A percentile compares a stretch with the other conserved stretches of the same genome.
Conservation (phyloP, 2,113 vertebrate genomes). For the Spermophilus dauricus region DNA sequence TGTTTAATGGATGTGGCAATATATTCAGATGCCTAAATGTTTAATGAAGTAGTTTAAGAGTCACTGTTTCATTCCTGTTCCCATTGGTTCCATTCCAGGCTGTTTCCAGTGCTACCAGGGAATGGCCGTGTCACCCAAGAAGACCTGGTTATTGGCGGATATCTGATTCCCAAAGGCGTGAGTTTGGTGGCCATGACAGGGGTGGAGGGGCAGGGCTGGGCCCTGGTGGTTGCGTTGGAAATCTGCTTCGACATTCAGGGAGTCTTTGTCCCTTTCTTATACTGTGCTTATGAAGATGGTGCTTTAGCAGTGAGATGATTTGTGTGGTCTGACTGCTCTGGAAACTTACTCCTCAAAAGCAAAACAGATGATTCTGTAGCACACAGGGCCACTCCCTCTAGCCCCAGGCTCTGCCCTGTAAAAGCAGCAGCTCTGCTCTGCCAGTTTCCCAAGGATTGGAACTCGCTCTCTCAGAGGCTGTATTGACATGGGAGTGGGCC, state of each 20-base stretch:
- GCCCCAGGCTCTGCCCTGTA: no score
- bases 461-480: not conserved
- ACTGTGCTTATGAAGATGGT: not conserved
- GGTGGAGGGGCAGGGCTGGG: not conserved
- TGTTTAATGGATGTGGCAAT: not conserved
- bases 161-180: conserved; percentile 97
- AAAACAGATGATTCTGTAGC: not conserved
- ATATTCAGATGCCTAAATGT: not conserved
- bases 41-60: not conserved
- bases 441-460: not conserved
- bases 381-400: not conserved
- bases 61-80: not conserved
- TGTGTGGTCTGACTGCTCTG: not conserved
- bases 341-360: not conserved
- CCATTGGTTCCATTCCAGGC: conserved; percentile 84
- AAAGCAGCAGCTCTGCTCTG: not conserved
- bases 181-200: conserved; percentile 67
- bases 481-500: not conserved
- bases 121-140: conserved; percentile 95
- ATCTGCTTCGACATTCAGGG: not conserved
- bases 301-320: no score
- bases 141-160: conserved; percentile 94
- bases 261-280: not conserved
- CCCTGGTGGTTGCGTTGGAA: not conserved
- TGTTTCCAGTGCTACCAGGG: conserved; percentile 96